Evolutionary conservation across 2,797 vertebrate genomes (phyloP).

Genomic region (Eulemur coronatus): DNA sequence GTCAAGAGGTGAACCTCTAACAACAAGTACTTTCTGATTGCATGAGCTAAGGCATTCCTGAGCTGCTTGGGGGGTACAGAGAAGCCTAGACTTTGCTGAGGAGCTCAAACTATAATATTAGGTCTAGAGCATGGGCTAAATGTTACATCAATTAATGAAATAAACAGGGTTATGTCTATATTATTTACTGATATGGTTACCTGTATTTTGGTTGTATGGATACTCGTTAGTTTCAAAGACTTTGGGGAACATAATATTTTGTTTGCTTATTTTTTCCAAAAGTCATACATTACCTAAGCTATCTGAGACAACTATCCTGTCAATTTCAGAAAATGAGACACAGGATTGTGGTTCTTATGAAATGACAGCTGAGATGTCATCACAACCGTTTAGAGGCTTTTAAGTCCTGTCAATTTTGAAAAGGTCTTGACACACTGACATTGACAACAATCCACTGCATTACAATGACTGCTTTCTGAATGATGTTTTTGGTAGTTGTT

Average conservation of each 20-base stretch:
- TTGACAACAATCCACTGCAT: not conserved
- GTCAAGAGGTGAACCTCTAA: not conserved
- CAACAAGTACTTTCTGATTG: too few relatives aligned
- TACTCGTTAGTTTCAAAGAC: not conserved
- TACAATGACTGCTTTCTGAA: not conserved
- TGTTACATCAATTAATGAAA: not conserved
- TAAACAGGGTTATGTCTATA: not conserved
- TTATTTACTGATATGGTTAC: not conserved
- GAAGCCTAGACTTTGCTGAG: not conserved
- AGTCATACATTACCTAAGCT: not conserved
- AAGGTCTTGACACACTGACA: not conserved
- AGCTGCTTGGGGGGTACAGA: not conserved
- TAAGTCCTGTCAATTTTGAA: constrained; percentile 16
- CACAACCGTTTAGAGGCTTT: not conserved
- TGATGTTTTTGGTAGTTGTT: not conserved
- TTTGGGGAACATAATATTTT: not conserved
- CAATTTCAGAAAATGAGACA: constrained; percentile 11
- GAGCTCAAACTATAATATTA: not conserved
- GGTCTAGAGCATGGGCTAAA: not conserved
- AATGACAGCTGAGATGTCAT: not conserved
- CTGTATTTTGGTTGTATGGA: not conserved
- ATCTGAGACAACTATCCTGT: not conserved
- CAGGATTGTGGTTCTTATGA: not conserved
- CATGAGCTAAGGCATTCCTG: not conserved
- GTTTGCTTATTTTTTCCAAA: constrained; percentile 42